Percentiles rank a stretch among this genome's conserved stretches.
These are phyloP conservation scores for Plestiodon gilberti DNA, from an alignment of 2,113 vertebrate genomes.

Conservation along the genomic window DNA sequence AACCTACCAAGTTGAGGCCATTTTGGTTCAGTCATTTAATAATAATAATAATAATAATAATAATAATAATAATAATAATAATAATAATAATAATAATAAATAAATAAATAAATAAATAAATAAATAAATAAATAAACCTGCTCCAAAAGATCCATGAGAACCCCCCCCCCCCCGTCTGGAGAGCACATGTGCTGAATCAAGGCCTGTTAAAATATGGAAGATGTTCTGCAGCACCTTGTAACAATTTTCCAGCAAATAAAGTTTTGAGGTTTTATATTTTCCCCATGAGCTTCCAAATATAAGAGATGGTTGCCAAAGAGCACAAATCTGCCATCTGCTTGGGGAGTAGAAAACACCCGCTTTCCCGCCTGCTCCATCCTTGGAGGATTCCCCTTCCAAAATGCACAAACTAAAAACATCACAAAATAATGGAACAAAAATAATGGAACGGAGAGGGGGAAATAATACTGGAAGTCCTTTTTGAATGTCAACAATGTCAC, in stretches of 20 bases:
- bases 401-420: background rate
- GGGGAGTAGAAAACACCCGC: background rate
- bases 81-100: too few species aligned
- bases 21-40: too few species aligned
- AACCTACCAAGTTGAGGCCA: too few species aligned
- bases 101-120: too few species aligned
- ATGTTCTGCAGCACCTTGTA: background rate
- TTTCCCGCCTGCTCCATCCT: background rate
- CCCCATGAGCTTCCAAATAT: background rate
- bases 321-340: background rate
- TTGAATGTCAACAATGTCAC: background rate
- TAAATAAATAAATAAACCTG: too few species aligned
- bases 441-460: background rate
- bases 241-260: rapidly evolving
- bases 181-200: background rate
- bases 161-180: rapidly evolving
- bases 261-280: slow-evolving; percentile 6
- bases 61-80: too few species aligned
- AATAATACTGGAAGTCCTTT: background rate
- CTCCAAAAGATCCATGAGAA: background rate
- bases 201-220: rapidly evolving
- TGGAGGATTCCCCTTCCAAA: background rate
- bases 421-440: background rate
- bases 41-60: too few species aligned
- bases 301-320: background rate